Conservation (phyloP, 2,888 invertebrate species). For the Stenichneumon culpator region DNA sequence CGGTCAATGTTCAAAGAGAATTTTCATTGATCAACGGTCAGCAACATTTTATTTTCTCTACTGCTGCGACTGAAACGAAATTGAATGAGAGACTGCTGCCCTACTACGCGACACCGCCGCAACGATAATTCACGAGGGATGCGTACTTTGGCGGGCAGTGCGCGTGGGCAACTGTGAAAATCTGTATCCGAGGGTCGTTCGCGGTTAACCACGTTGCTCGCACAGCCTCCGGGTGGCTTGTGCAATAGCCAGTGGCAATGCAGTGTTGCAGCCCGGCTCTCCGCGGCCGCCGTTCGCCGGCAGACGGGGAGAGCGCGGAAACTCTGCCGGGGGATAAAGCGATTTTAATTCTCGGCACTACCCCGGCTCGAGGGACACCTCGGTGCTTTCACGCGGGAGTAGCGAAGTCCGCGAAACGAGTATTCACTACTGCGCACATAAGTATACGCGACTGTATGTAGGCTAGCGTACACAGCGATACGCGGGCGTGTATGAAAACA, state of each 20-base stretch:
- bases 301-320: slow-evolving; percentile 29
- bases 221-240: slow-evolving; percentile 29
- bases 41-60: background rate
- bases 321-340: slow-evolving; percentile 56
- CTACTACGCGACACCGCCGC: slow-evolving; percentile 46
- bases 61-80: slow-evolving; percentile 20
- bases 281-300: slow-evolving; percentile 19
- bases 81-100: slow-evolving; percentile 6
- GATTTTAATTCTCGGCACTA: slow-evolving; percentile 64
- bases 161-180: slow-evolving; percentile 63
- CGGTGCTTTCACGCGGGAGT: slow-evolving; percentile 26
- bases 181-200: slow-evolving; percentile 67
- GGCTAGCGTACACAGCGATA: background rate
- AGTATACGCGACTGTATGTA: slow-evolving; percentile 9
- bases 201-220: slow-evolving; percentile 58
- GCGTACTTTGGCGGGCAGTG: slow-evolving; percentile 43
- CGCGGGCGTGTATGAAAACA: background rate
- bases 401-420: slow-evolving; percentile 50
- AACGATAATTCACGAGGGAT: slow-evolving; percentile 62
- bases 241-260: slow-evolving; percentile 37
- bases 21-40: slow-evolving; percentile 1
- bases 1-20: background rate
- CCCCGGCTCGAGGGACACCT: background rate
- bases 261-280: slow-evolving; percentile 4
- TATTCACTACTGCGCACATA: slow-evolving; percentile 12